phyloP scores from a whole-genome alignment of 2,113 vertebrate species.

The Oryzias celebensis region DNA sequence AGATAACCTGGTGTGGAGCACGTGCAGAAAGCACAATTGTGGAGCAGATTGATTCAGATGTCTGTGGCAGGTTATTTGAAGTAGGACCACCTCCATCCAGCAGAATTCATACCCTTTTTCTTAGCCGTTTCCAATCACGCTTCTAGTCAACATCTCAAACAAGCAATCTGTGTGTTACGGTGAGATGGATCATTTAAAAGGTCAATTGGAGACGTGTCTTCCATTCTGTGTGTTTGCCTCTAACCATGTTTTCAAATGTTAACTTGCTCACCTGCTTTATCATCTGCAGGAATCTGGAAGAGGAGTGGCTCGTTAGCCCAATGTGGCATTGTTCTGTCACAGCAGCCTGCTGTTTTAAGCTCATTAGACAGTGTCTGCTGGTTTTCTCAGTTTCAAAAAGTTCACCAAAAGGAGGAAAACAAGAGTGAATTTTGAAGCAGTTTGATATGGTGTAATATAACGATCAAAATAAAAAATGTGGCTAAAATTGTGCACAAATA shows the following conservation, averaged over 20 bases:
- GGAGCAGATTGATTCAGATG: constrained; percentile 5
- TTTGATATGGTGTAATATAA: too few relatives aligned
- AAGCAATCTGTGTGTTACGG: background rate
- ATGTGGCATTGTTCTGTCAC: background rate
- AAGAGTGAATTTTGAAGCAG: too few relatives aligned
- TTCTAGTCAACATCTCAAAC: background rate
- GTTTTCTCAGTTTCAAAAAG: too few relatives aligned
- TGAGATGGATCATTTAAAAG: constrained; percentile 10
- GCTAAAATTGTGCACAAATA: too few relatives aligned
- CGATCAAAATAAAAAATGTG: too few relatives aligned
- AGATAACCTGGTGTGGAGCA: background rate
- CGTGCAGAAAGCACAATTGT: background rate
- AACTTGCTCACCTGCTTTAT: constrained; percentile 14
- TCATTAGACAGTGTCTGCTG: background rate
- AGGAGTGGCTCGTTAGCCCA: constrained; percentile 27
- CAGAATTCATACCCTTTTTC: constrained; percentile 13
- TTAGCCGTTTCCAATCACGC: constrained; percentile 15
- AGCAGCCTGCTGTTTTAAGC: constrained; percentile 5
- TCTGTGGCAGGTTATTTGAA: background rate
- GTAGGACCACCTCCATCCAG: constrained; percentile 11
- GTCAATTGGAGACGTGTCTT: constrained; percentile 1
- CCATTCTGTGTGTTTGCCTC: background rate
- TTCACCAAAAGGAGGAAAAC: too few relatives aligned
- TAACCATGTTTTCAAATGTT: constrained; percentile 19
- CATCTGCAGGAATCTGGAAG: background rate